These are phyloP conservation scores for Archaeoteleia sp. DNA, from an alignment of 2,888 invertebrate genomes.

Conservation along the genomic window DNA sequence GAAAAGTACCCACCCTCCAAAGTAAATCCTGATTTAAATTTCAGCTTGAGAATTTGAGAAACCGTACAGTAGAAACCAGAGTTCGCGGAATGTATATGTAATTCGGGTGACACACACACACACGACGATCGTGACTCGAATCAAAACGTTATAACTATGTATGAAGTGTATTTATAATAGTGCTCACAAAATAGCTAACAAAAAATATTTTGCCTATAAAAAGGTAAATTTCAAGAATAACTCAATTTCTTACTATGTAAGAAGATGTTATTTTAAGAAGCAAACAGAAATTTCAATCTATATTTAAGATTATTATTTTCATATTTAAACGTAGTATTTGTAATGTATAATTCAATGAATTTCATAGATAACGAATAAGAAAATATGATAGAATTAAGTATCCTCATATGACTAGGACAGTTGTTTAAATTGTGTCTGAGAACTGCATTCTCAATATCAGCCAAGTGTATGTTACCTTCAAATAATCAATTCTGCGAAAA, in stretches of 20 bases:
- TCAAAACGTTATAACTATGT: neutral
- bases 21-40: constrained; percentile 22
- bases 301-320: neutral
- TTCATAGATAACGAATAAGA: neutral
- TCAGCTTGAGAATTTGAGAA: constrained; percentile 8
- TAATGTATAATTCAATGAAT: neutral
- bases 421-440: neutral
- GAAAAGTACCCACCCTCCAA: constrained; percentile 3
- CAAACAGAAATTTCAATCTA: neutral
- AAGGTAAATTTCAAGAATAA: no score
- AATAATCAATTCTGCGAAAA: constrained; percentile 3
- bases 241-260: neutral
- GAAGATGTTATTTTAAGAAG: neutral
- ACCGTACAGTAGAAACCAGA: neutral
- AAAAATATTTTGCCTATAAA: neutral
- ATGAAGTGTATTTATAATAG: neutral
- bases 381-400: constrained; percentile 11
- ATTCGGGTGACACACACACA: constrained; percentile 29
- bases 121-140: constrained; percentile 44
- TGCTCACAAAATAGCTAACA: neutral
- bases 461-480: constrained; percentile 2
- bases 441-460: constrained; percentile 6
- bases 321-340: neutral
- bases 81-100: constrained; percentile 24
- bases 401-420: constrained; percentile 2